Percentiles rank a stretch among this genome's conserved stretches.
Evolutionary conservation across 2,797 vertebrate genomes (phyloP).

Genomic region (Saguinus oedipus): DNA sequence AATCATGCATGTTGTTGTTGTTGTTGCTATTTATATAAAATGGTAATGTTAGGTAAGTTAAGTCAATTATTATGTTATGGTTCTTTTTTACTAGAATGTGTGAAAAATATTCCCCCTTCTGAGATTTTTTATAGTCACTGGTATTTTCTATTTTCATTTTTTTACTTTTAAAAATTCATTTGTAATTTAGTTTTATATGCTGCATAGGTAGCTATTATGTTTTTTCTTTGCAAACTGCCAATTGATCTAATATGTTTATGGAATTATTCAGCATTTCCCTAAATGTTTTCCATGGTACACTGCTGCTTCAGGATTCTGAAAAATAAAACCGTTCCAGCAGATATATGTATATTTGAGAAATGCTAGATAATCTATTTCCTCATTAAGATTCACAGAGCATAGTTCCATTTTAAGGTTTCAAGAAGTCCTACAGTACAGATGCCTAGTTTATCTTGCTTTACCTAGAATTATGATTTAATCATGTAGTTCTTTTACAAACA

Average conservation of each 20-base stretch:
- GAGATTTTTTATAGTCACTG: background rate
- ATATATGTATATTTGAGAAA: background rate
- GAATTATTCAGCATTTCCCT: background rate
- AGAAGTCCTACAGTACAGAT: background rate
- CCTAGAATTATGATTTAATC: constrained; percentile 27
- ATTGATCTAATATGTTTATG: background rate
- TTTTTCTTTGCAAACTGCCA: constrained; percentile 17
- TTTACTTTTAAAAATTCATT: constrained; percentile 17
- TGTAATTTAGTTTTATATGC: background rate
- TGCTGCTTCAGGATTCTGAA: background rate
- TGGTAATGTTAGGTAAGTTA: background rate
- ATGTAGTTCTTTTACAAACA: constrained; percentile 52
- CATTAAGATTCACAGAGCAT: constrained; percentile 33
- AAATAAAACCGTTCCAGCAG: background rate
- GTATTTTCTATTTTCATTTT: background rate
- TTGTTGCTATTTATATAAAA: background rate
- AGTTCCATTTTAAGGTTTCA: constrained; percentile 32
- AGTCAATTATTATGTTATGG: background rate
- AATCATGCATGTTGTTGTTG: background rate
- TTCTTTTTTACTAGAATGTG: background rate
- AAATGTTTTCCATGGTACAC: background rate
- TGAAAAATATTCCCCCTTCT: background rate
- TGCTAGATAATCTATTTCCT: background rate
- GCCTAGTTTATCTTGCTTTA: constrained; percentile 49
- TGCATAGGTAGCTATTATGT: background rate